phyloP scores from a whole-genome alignment of 1,140 invertebrate species.

The Geopemphigus sp. region DNA sequence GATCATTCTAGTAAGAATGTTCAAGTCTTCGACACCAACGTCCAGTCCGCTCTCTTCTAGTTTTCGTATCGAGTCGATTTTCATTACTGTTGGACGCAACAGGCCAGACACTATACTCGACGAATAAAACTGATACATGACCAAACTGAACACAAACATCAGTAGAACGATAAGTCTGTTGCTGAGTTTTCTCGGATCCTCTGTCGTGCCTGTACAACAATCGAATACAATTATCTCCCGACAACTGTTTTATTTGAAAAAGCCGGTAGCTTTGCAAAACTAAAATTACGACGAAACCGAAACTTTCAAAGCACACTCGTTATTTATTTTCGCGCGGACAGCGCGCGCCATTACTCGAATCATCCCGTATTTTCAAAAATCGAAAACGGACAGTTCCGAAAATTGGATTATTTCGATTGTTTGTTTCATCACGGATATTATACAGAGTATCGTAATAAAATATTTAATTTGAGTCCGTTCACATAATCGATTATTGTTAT shows the following conservation, averaged over 20 bases:
- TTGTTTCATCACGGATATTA: too few species aligned
- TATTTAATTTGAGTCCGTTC: too few species aligned
- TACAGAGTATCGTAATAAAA: too few species aligned
- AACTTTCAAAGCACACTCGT: too few species aligned
- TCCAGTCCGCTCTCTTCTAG: slow-evolving; percentile 35
- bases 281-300: too few species aligned
- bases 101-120: slow-evolving; percentile 54
- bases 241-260: not conserved
- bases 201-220: not conserved
- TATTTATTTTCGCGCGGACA: too few species aligned
- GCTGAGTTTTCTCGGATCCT: slow-evolving; percentile 2
- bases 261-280: too few species aligned
- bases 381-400: too few species aligned
- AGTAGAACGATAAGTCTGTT: slow-evolving; percentile 20
- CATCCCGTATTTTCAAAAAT: too few species aligned
- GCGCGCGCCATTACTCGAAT: too few species aligned
- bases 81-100: slow-evolving; percentile 24
- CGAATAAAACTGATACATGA: slow-evolving; percentile 60
- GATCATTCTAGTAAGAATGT: not conserved
- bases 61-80: slow-evolving; percentile 17
- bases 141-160: slow-evolving; percentile 54
- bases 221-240: not conserved
- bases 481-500: too few species aligned
- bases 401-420: too few species aligned
- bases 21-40: slow-evolving; percentile 9